A percentile compares a stretch with the other conserved stretches of the same genome.
These are phyloP conservation scores for Eubasilissa regina DNA, from an alignment of 1,140 invertebrate species.

Conservation along the genomic window DNA sequence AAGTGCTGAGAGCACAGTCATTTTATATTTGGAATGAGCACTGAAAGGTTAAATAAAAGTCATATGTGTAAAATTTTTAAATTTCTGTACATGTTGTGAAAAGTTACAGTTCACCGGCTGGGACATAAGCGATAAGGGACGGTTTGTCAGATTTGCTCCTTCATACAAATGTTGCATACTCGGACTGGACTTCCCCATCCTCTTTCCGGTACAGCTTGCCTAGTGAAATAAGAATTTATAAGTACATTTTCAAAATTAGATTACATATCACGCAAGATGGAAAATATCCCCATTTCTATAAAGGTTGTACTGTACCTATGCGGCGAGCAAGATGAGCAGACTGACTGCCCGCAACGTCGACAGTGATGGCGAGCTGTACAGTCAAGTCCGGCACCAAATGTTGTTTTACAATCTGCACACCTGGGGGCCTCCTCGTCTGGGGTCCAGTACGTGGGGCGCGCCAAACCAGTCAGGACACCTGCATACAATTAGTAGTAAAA, in stretches of 20 bases:
- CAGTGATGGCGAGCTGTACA: slow-evolving; percentile 52
- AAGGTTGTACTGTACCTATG: slow-evolving; percentile 36
- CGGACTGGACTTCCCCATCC: slow-evolving; percentile 51
- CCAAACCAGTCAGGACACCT: slow-evolving; percentile 53
- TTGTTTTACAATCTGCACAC: slow-evolving; percentile 45
- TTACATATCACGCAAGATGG: too few species aligned
- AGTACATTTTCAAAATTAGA: too few species aligned
- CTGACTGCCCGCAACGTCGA: slow-evolving; percentile 53
- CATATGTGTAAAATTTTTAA: too few species aligned
- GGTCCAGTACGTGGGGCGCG: slow-evolving; percentile 55
- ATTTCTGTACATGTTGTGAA: too few species aligned
- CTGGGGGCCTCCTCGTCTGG: slow-evolving; percentile 53
- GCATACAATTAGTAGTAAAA: not conserved
- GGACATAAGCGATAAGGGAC: slow-evolving; percentile 6
- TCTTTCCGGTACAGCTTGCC: slow-evolving; percentile 55
- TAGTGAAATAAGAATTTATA: slow-evolving; percentile 11
- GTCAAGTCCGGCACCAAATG: slow-evolving; percentile 39
- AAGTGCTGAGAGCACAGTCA: too few species aligned
- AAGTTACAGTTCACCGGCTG: not conserved
- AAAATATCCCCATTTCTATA: too few species aligned
- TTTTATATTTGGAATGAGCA: too few species aligned
- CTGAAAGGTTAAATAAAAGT: too few species aligned
- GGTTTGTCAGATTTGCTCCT: slow-evolving; percentile 26
- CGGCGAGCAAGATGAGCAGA: slow-evolving; percentile 55
- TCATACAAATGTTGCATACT: slow-evolving; percentile 50